phyloP scores from a whole-genome alignment of 2,797 vertebrate species.

The Karalla daura region DNA sequence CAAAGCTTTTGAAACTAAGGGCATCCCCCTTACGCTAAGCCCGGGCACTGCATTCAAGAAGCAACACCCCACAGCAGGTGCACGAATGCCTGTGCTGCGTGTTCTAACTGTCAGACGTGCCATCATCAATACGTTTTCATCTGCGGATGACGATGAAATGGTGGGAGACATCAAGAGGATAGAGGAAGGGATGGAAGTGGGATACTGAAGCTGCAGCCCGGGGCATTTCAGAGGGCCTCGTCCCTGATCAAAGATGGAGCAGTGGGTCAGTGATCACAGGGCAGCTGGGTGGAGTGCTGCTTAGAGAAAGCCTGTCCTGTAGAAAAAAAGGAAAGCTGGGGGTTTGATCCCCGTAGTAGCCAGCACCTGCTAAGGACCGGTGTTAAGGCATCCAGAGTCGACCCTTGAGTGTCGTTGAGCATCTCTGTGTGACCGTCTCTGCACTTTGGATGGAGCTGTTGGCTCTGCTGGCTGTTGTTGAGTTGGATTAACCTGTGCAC shows the following conservation, averaged over 20 bases:
- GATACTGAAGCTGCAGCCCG: conserved; percentile 38
- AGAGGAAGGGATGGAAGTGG: conserved; percentile 10
- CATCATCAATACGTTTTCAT: conserved; percentile 21
- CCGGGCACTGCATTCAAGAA: conserved; percentile 20
- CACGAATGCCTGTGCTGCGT: conserved; percentile 39
- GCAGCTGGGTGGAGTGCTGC: conserved; percentile 38
- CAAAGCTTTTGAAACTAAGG: conserved; percentile 66
- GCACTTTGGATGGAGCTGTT: background rate
- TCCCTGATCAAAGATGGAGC: conserved; percentile 64
- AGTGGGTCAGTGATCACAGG: conserved; percentile 58
- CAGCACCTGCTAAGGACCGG: conserved; percentile 11
- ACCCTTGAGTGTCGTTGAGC: background rate
- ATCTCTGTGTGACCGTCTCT: background rate
- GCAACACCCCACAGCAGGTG: conserved; percentile 22
- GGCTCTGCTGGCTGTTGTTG: background rate
- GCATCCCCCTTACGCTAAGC: conserved; percentile 51
- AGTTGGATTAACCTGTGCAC: background rate
- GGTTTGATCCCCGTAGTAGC: conserved; percentile 15
- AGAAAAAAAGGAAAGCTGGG: conserved; percentile 42
- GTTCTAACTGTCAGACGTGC: conserved; percentile 43
- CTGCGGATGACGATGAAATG: conserved; percentile 22
- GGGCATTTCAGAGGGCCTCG: conserved; percentile 46
- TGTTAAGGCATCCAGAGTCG: conserved; percentile 3
- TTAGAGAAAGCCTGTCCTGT: conserved; percentile 38
- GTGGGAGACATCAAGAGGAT: conserved; percentile 48